Evolutionary conservation across 2,797 vertebrate genomes (phyloP), one percentile per base, ranked within the genome.

Genomic region (Oreortyx pictus): DNA sequence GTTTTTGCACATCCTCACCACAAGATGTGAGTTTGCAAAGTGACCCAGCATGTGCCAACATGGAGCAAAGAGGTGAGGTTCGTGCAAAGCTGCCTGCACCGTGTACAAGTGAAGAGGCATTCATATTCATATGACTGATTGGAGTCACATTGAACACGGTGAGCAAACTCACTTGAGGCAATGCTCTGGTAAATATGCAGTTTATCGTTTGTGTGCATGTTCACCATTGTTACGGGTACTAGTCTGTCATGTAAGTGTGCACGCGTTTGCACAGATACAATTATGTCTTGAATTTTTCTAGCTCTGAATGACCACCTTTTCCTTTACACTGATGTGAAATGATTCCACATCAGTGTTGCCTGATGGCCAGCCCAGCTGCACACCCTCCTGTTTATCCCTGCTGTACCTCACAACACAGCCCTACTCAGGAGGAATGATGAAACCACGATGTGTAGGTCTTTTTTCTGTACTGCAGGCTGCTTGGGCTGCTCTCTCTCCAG

Each of bases 351-450:
- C 44, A 61, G 7, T 1, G 14, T 1, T 22, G n/a, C 0, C 0
- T 77, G 33, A 44, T 35, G 41, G 44, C 18, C 10, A 25, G 44
- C 24, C 7, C 7, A 11, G 27, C 15, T 2, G 3, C 4, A 12
- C 0, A 0, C 9, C 22, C 9, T 31, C 11, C 3, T 35, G 23
- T 25, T 16, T 1, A 0, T 47, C 19, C 17, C 12, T 3, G 2
- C 56, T 87, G 29, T 43, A 3, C 33, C 64, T 68, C 46, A 46
- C 89, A 65, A 52, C 1, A 7, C 7, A 3, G 4, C 25, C 8
- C 22, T 5, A 14, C 20, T 6, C 2, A 0, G 10, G 15, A 9
- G 33, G 77, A 65, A 67, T 82, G 46, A 52, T 87, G 71, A 87
- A 90, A 46, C 15, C 0, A 0, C 74, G 59, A 73, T 64, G 49